Evolutionary conservation across 2,888 invertebrate species (phyloP).

Genomic region (Tinea pellionella): DNA sequence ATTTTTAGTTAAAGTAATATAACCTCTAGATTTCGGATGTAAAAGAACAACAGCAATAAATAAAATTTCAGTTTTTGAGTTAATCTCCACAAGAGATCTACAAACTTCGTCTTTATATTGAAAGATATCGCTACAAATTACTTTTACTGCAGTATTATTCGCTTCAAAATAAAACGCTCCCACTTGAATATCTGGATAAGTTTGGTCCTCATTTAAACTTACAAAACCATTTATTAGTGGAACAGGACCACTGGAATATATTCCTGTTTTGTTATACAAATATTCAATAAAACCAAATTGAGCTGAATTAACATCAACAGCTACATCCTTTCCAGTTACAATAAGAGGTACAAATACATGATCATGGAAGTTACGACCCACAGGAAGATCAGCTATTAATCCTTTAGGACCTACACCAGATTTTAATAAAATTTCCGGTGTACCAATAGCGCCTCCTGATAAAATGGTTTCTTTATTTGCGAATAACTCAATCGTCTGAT

Average conservation of each 20-base stretch:
- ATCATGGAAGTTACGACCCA: constrained; percentile 50
- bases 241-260: not conserved
- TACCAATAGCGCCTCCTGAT: constrained; percentile 42
- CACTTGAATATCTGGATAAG: constrained; percentile 9
- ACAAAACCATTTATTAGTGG: constrained; percentile 9
- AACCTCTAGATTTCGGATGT: constrained; percentile 30
- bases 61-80: constrained; percentile 26
- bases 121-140: constrained; percentile 17
- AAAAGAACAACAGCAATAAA: constrained; percentile 27
- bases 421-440: constrained; percentile 43
- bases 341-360: constrained; percentile 26
- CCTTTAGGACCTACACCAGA: constrained; percentile 48
- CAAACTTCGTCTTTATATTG: constrained; percentile 16
- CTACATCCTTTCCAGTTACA: not conserved
- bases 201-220: not conserved
- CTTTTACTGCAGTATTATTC: not conserved
- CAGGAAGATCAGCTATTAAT: constrained; percentile 34
- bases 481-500: constrained; percentile 23
- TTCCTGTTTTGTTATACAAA: constrained; percentile 1
- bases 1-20: constrained; percentile 18
- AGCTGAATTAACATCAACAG: not conserved
- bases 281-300: constrained; percentile 8
- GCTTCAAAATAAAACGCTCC: not conserved
- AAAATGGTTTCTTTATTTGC: constrained; percentile 45
- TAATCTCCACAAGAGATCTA: constrained; percentile 17